Conservation (phyloP, 2,797 vertebrate species). For the Sebastes reedi region DNA sequence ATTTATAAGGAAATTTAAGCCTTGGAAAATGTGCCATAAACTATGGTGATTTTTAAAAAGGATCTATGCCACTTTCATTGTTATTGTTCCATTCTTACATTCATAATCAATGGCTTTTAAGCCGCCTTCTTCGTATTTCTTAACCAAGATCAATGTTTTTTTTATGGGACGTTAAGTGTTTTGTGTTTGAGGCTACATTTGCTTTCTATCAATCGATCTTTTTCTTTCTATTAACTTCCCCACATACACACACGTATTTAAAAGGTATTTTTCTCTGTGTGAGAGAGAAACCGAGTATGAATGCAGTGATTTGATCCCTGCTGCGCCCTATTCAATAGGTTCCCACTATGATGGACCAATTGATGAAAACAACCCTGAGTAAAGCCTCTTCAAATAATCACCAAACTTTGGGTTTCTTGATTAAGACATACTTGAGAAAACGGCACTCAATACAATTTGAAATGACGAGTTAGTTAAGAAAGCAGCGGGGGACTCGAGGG, state of each 20-base stretch:
- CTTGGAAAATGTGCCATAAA: neutral
- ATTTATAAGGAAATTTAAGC: neutral
- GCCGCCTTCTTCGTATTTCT: neutral
- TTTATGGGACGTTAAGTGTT: neutral
- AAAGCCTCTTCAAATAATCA: conserved; percentile 11
- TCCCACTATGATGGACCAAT: neutral
- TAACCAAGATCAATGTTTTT: neutral
- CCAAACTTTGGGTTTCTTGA: conserved; percentile 27
- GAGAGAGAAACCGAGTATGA: neutral
- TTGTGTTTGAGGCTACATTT: neutral
- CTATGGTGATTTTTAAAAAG: neutral
- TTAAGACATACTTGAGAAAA: conserved; percentile 27
- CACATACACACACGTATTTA: neutral
- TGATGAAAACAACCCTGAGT: neutral
- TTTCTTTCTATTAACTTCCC: neutral
- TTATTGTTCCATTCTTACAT: neutral
- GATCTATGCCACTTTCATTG: neutral
- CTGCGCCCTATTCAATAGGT: neutral
- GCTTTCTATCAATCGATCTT: neutral
- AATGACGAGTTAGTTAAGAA: conserved; percentile 35
- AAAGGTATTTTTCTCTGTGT: neutral
- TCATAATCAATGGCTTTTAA: neutral
- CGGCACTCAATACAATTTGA: neutral
- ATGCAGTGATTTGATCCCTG: neutral
- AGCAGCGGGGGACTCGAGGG: conserved; percentile 31